Percentiles rank a stretch among this genome's conserved stretches.
Evolutionary conservation across 2,888 invertebrate species (phyloP).

Genomic region (Limulus polyphemus): DNA sequence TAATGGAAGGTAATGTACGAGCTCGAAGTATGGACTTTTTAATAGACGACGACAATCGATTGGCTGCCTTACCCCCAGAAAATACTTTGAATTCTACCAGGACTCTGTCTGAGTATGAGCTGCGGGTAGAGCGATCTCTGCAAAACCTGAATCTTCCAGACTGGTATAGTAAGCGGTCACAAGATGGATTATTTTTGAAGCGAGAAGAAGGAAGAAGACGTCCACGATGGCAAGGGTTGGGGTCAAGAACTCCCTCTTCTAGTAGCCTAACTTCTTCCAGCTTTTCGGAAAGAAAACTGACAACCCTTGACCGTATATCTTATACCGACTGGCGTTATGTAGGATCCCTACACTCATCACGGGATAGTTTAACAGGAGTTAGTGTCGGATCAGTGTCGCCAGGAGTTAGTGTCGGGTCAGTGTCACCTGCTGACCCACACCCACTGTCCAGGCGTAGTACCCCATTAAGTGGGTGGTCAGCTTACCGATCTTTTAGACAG

Average conservation of each 20-base stretch:
- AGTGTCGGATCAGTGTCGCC: conserved; percentile 38
- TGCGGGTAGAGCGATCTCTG: conserved; percentile 80
- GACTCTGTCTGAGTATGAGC: conserved; percentile 67
- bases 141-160: conserved; percentile 89
- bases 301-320: conserved; percentile 19
- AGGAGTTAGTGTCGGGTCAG: not conserved
- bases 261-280: conserved; percentile 35
- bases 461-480: conserved; percentile 31
- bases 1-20: conserved; percentile 27
- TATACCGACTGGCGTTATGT: conserved; percentile 24
- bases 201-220: conserved; percentile 36
- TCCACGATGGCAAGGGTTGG: conserved; percentile 43
- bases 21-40: conserved; percentile 88
- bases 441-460: conserved; percentile 40
- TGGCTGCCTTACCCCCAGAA: conserved; percentile 78
- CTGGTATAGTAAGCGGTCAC: conserved; percentile 55
- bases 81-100: conserved; percentile 70
- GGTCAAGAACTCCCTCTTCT: conserved; percentile 63
- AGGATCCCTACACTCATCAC: conserved; percentile 27
- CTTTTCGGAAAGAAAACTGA: conserved; percentile 15
- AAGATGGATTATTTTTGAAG: conserved; percentile 22
- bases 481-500: conserved; percentile 22
- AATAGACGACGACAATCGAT: conserved; percentile 81
- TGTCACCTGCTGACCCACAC: not conserved
- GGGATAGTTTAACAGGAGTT: conserved; percentile 35